Evolutionary conservation across 2,888 invertebrate genomes (phyloP), one percentile per base, ranked within the genome.

Genomic region (Elmis aenea): DNA sequence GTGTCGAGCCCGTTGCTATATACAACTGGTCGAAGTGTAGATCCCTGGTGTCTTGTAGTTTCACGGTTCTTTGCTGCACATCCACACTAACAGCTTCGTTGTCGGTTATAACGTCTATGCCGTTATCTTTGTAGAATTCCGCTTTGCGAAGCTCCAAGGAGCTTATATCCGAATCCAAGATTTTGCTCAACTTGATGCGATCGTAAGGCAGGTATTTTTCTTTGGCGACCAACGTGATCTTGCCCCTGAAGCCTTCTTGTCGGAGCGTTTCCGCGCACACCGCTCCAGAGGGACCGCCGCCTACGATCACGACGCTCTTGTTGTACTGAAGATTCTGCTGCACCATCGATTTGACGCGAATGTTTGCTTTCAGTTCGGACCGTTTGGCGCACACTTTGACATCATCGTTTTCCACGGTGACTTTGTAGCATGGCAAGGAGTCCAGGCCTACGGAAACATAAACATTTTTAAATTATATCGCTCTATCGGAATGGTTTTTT

Each of bases 211-310:
- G 66, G 54, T 75, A 73, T 2, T 76, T 69, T 62, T 97, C 97
- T 55, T 81, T 84, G 39, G 85, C 81, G 14, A 95, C 71, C 59
- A 97, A 66, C 2, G 88, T 73, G 33, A 97, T 77, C 31, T 80
- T 77, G 0, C 95, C 95, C 5, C 74, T 74, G 66, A 81, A 96
- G 14, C 90, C 88, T 66, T 93, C 87, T 67, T 92, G 89, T 20
- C 95, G 79, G n/a, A 96, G 71, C 0, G 86, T 85, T 68, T 96
- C 94, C 0, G 83, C 91, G 67, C 93, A 94, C 3, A 83, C 80
- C 21, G 85, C 85, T 2, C 83, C 92, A 0, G 91, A 85, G 0
- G 90, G 88, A 0, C 93, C 94, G 30, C 90, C 93, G 31, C 94
- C 94, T 13, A 93, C 72, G n/a, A 94, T 79, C 1, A 88, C 74